Evolutionary conservation across 1,140 invertebrate species (phyloP).

Genomic region (Caenorhabditis latens): DNA sequence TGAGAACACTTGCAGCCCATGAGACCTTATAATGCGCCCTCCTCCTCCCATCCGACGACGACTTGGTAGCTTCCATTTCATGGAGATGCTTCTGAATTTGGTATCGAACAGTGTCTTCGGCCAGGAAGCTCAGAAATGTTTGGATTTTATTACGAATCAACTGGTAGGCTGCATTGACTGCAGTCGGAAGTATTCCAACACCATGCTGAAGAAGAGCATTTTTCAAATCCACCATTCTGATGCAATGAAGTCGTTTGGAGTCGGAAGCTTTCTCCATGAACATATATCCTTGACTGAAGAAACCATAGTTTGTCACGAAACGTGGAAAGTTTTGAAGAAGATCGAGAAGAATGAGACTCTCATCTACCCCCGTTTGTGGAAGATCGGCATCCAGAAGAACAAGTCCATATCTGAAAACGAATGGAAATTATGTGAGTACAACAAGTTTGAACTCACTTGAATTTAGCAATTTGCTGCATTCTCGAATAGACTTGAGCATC

Average conservation of each 20-base stretch:
- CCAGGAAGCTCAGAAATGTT: not conserved
- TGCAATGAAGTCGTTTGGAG: not conserved
- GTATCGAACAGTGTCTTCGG: conserved; percentile 39
- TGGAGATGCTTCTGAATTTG: conserved; percentile 24
- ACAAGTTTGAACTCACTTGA: not conserved
- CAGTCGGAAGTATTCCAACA: conserved; percentile 22
- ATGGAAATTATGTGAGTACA: not conserved
- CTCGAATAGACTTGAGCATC: conserved; percentile 9
- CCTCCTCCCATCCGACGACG: not conserved
- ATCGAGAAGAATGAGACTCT: not conserved
- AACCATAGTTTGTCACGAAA: not conserved
- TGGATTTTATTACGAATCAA: conserved; percentile 25
- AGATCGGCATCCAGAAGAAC: not conserved
- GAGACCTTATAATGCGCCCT: not conserved
- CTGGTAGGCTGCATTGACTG: conserved; percentile 6
- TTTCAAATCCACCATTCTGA: not conserved
- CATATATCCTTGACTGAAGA: not conserved
- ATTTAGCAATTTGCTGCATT: not conserved
- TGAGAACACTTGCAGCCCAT: conserved; percentile 16
- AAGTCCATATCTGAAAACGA: not conserved
- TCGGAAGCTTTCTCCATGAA: conserved; percentile 27
- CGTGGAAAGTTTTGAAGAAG: not conserved
- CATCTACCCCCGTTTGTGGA: not conserved
- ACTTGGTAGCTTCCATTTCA: conserved; percentile 1
- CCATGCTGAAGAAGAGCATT: conserved; percentile 3